phyloP scores from a whole-genome alignment of 2,113 vertebrate species.

The Cavia porcellus region DNA sequence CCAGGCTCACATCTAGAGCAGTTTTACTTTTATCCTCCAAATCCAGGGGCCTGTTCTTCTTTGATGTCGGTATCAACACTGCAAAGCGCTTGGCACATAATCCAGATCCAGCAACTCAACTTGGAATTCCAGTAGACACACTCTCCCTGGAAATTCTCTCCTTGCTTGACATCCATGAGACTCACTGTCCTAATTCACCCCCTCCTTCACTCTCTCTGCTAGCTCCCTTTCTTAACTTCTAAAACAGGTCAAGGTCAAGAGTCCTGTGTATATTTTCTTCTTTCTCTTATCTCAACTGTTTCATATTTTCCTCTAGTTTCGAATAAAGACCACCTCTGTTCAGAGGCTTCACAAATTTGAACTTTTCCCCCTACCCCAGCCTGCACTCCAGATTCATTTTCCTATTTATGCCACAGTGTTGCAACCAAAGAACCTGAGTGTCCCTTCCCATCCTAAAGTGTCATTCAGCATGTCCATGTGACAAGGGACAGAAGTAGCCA shows the following conservation, averaged over 20 bases:
- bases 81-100: neutral
- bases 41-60: neutral
- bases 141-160: neutral
- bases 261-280: neutral
- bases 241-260: neutral
- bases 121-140: neutral
- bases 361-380: neutral
- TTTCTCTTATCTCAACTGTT: neutral
- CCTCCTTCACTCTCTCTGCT: neutral
- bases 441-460: neutral
- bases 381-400: neutral
- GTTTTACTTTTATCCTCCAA: neutral
- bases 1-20: neutral
- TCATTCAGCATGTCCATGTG: neutral
- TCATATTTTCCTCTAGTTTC: neutral
- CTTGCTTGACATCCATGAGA: neutral
- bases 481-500: neutral
- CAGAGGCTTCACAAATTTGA: neutral
- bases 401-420: neutral
- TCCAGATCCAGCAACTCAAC: neutral
- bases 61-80: neutral
- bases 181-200: neutral
- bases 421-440: neutral
- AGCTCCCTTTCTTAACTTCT: neutral
- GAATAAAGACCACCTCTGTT: neutral